Base-by-base conservation (phyloP, 2,797 vertebrate genomes). In the Dendrocincla tyrannina region DNA sequence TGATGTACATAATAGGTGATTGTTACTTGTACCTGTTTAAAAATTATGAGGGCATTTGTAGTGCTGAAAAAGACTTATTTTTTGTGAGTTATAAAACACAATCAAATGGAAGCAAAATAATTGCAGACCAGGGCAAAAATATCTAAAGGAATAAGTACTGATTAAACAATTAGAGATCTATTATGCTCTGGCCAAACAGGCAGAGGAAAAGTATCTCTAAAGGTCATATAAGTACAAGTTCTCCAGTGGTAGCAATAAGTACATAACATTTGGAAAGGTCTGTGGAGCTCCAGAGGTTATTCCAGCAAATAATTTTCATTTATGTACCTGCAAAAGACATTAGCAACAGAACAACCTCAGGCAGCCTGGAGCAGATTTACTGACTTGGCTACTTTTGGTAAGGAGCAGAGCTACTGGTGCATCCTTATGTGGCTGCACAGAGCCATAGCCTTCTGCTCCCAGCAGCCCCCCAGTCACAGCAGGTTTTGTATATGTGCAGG, bases 241-340 rank as follows among this genome's bases (percentile, higher is more conserved):
- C 55, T 63, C 33, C 59, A 18, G 4, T 46, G 37, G 35, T 17
- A 84, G 37, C 62, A 94, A 81, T 77, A 78, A 56, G 18, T n/a
- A 22, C 28, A 6, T 13, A 78, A 52, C 3, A 58, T 81, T 82
- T 52, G 30, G 35, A 66, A 23, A 79, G 9, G 17, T 35, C 60
- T 74, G 37, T 52, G 39, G 50, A 63, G 28, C 50, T 86, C 42
- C 41, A 60, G 60, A 53, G 5, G 28, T n/a, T 72, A 60, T 0
- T 14, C 42, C 66, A 86, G 42, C 32, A 81, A 88, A 90, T 41
- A 59, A 39, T 73, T 69, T 85, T 67, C 0, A 0, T 44, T 62
- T n/a, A 24, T 46, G 3, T 81, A 59, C 82, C 93, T 92, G 92
- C 63, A 93, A 91, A 95, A 93, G 30, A 17, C 86, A 94, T 90